Evolutionary conservation across 2,888 invertebrate species (phyloP), one percentile per base, ranked within the genome.

Genomic region (Choristoneura rosaceana): DNA sequence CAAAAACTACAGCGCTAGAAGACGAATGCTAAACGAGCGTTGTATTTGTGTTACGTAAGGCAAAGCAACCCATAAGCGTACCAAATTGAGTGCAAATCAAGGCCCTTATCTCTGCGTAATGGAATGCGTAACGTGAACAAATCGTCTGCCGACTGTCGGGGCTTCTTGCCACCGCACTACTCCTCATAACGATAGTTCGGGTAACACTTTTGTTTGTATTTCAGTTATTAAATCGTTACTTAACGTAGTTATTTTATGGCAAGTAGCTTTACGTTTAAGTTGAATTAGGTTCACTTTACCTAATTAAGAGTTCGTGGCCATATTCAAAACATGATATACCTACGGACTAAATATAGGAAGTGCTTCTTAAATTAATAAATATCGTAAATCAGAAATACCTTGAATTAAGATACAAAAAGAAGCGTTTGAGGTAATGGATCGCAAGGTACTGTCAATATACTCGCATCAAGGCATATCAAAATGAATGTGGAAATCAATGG

Each of bases 21-120:
- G 58, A 70, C 12, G 55, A 67, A 62, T 45, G 25, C 58, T 41
- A 59, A 33, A 17, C 58, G n/a, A 5, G 63, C 38, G 65, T 52
- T 17, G 65, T 52, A 43, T 62, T 71, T 50, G 47, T 62, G 71
- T 68, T 64, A 52, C 52, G 61, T 59, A 52, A 69, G 65, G 5
- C 55, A 55, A 58, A 60, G 52, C 69, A 67, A 43, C n/a, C 63
- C 67, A 58, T 71, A 63, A 62, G 66, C 63, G 71, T 52, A 47
- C 38, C 73, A 73, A 76, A 75, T 86, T 83, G 86, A 81, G 83
- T 83, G 85, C 80, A 82, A 85, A 86, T 86, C 84, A 79, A 87
- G 88, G 85, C 88, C 89, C 89, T 89, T 90, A 89, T 90, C 89
- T 89, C 83, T 84, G 89, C 82, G 87, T 88, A 90, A 90, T 90